Conservation (phyloP, 2,888 invertebrate species). For the Ochropleura leucogaster region DNA sequence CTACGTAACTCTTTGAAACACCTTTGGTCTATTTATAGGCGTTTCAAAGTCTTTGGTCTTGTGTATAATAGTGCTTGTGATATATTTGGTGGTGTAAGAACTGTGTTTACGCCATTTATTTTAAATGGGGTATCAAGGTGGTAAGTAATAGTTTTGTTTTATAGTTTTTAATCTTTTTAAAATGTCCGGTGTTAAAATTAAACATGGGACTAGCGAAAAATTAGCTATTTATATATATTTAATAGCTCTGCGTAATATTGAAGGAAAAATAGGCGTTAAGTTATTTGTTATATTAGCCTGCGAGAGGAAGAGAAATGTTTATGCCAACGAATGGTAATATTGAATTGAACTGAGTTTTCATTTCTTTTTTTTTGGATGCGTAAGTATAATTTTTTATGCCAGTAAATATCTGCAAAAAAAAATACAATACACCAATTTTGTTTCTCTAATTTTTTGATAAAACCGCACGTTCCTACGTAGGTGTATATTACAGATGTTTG, state of each 20-base stretch:
- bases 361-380: neutral
- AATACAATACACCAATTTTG: neutral
- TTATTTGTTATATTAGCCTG: neutral
- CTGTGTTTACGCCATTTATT: neutral
- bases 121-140: neutral
- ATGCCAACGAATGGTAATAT: neutral
- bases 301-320: neutral
- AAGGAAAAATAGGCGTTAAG: neutral
- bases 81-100: neutral
- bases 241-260: neutral
- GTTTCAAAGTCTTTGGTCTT: constrained; percentile 27
- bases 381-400: neutral
- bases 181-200: no score
- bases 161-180: neutral
- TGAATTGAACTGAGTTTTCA: neutral
- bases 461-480: neutral
- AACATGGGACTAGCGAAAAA: neutral
- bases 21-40: constrained; percentile 40
- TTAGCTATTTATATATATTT: neutral
- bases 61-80: neutral
- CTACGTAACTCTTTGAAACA: constrained; percentile 33
- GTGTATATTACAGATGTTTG: no score
- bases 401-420: neutral
- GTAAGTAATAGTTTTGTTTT: neutral
- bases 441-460: neutral